These are phyloP conservation scores for Bubalus kerabau DNA, from an alignment of 2,113 vertebrate genomes.

Conservation along the genomic window DNA sequence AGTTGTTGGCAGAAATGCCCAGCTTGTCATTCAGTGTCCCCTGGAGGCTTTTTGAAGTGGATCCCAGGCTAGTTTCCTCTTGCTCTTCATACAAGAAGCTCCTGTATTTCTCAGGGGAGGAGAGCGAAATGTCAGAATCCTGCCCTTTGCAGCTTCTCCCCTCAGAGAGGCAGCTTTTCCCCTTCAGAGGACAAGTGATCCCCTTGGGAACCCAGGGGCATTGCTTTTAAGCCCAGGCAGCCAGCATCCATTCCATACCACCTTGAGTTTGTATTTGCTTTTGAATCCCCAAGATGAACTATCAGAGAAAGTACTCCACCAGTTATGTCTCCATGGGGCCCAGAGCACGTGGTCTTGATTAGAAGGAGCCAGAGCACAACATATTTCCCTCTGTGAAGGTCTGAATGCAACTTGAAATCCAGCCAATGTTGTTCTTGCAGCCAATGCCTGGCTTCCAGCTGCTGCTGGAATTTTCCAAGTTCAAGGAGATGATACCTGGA, in stretches of 20 bases:
- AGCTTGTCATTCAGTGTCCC: not conserved
- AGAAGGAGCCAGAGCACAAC: constrained; percentile 74
- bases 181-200: constrained; percentile 26
- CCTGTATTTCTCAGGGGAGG: not conserved
- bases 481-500: constrained; percentile 15
- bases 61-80: constrained; percentile 3
- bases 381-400: constrained; percentile 56
- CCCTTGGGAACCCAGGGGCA: constrained; percentile 34
- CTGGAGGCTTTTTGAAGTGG: not conserved
- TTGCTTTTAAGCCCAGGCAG: constrained; percentile 50
- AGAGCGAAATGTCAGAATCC: constrained; percentile 33
- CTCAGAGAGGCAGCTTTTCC: not conserved
- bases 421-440: constrained; percentile 28
- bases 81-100: not conserved
- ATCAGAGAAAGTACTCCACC: constrained; percentile 76
- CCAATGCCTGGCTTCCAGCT: constrained; percentile 51
- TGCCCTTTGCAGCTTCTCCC: constrained; percentile 24
- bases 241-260: constrained; percentile 66
- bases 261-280: constrained; percentile 73
- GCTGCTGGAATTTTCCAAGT: constrained; percentile 21
- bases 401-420: constrained; percentile 48
- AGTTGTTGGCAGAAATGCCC: not conserved
- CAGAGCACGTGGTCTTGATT: constrained; percentile 77
- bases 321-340: constrained; percentile 71
- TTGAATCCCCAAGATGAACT: constrained; percentile 77